phyloP scores from a whole-genome alignment of 2,113 vertebrate species.

The Pseudorasbora parva region DNA sequence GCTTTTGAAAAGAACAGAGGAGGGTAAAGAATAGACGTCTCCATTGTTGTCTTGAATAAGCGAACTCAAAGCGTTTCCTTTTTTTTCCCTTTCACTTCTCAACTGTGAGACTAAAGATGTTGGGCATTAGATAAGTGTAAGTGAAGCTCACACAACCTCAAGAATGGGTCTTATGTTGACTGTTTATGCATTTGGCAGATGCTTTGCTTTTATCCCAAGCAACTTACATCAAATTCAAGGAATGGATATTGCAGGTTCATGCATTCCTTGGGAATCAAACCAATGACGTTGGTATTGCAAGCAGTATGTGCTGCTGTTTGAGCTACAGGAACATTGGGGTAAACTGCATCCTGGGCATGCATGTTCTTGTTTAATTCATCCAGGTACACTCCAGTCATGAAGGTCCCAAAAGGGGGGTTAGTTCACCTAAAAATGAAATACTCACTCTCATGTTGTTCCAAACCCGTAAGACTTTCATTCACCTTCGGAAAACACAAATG shows the following conservation, averaged over 20 bases:
- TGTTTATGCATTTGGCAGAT: neutral
- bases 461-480: too few relatives aligned
- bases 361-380: neutral
- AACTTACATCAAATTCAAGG: too few relatives aligned
- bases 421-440: too few relatives aligned
- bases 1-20: neutral
- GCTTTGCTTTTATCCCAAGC: neutral
- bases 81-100: neutral
- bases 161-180: neutral
- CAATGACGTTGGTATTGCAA: too few relatives aligned
- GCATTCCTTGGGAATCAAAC: too few relatives aligned
- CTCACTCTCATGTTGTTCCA: too few relatives aligned
- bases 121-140: neutral
- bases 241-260: too few relatives aligned
- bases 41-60: neutral
- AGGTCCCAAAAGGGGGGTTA: neutral
- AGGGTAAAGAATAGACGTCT: neutral
- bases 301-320: too few relatives aligned
- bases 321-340: too few relatives aligned
- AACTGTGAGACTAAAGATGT: neutral
- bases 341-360: neutral
- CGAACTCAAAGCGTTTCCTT: neutral
- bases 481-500: too few relatives aligned
- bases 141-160: neutral
- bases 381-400: neutral